Evolutionary conservation across 2,113 vertebrate species (phyloP), one percentile per base, ranked within the genome.

Genomic region (Otocyon megalotis): DNA sequence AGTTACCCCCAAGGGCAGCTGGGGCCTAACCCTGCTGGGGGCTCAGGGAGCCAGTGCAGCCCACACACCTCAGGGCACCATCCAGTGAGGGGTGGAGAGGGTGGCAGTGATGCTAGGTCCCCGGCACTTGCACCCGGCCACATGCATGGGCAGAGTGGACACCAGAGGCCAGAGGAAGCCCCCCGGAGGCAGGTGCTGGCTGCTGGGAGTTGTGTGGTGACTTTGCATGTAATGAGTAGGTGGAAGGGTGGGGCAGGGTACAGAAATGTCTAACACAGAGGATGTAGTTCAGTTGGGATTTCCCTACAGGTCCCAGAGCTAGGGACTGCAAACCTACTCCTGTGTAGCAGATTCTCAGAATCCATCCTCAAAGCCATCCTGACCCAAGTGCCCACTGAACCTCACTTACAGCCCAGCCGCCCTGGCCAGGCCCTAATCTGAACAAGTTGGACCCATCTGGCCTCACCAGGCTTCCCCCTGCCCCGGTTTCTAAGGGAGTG

Each of bases 11-110:
- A 13, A 13, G 53, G 30, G 67, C 20, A 35, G 60, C 72, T 30
- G 53, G n/a, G 5, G 13, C 1, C 43, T 43, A 43, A 43, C 43
- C 43, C 43, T 43, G 43, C 43, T 7, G 43, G 6, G 43, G 43
- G 43, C 43, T 43, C 43, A 43, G 43, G 43, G 35, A n/a, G 13
- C 37, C 12, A 2, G 15, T 3, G 26, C 10, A 43, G 17, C 3
- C 16, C 20, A 6, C 0, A 0, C 4, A 22, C 37, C 22, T 87
- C 35, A n/a, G 54, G 37, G 79, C 14, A 1, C 50, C 32, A 13
- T 13, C 8, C 0, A 54, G n/a, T 14, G 32, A 60, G 30, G 26
- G 22, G 26, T 4, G 22, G 37, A 12, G 24, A 48, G 14, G 54
- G 48, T 22, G 37, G 48, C 4, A 8, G 53, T 0, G 3, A 53